A percentile compares a stretch with the other conserved stretches of the same genome.
Conservation (phyloP, 1,140 invertebrate species). For the Drosophila ambigua region DNA sequence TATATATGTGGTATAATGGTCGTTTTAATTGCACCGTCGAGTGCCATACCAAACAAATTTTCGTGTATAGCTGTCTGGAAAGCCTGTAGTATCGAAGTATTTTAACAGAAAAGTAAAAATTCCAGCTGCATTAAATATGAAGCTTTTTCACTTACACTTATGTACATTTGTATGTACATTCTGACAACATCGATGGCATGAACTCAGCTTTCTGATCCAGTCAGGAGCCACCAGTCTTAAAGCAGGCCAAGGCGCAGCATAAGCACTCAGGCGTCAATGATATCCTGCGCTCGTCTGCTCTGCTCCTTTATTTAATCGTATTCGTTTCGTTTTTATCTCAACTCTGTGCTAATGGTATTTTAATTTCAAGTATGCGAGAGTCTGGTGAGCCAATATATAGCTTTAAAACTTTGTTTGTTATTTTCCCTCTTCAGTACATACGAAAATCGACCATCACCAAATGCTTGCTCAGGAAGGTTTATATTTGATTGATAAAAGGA, state of each 20-base stretch:
- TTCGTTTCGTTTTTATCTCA: slow-evolving; percentile 55
- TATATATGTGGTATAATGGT: too few relatives aligned
- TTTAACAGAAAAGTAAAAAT: slow-evolving; percentile 24
- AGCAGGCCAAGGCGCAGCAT: slow-evolving; percentile 5
- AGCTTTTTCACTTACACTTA: slow-evolving; percentile 22
- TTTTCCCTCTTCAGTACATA: slow-evolving; percentile 12
- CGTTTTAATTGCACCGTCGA: too few relatives aligned
- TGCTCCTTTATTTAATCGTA: slow-evolving; percentile 19
- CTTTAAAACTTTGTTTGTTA: slow-evolving; percentile 16
- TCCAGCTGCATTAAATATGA: slow-evolving; percentile 39
- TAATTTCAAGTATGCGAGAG: slow-evolving; percentile 58
- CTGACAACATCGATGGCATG: background rate
- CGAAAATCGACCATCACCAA: too few relatives aligned
- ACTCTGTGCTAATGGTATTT: slow-evolving; percentile 69
- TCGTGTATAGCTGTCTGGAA: too few relatives aligned
- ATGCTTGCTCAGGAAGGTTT: slow-evolving; percentile 23
- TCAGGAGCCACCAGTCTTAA: slow-evolving; percentile 14
- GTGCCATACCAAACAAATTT: too few relatives aligned
- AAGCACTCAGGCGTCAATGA: slow-evolving; percentile 24
- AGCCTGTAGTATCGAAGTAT: slow-evolving; percentile 6
- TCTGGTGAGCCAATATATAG: slow-evolving; percentile 17
- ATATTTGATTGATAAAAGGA: slow-evolving; percentile 40
- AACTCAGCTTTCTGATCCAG: slow-evolving; percentile 14
- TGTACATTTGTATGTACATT: background rate
- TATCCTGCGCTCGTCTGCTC: background rate